phyloP scores from a whole-genome alignment of 2,797 vertebrate genomes.

The Heteromormyrus szaboi region DNA sequence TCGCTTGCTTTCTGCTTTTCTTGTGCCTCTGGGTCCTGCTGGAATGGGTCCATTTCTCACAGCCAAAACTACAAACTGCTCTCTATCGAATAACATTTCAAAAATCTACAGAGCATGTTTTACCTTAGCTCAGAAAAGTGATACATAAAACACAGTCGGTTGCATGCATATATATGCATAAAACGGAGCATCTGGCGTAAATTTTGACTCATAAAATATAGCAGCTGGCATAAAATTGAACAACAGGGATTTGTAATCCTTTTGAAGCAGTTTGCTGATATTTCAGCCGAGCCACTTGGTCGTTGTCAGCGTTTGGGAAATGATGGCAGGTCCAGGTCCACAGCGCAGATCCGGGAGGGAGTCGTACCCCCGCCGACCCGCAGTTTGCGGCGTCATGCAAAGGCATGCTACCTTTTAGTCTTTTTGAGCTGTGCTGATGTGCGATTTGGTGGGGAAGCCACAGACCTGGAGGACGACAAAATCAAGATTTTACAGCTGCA shows the following conservation, averaged over 20 bases:
- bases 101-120: not conserved
- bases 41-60: not conserved
- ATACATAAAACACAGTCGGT: not conserved
- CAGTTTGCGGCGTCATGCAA: not conserved
- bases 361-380: not conserved
- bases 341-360: not conserved
- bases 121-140: not conserved
- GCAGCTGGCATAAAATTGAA: not conserved
- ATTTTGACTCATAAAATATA: not conserved
- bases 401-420: too few relatives aligned
- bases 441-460: not conserved
- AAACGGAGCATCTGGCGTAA: not conserved
- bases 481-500: not conserved
- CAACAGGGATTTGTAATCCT: not conserved
- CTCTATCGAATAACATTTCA: constrained; percentile 5
- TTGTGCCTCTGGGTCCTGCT: not conserved
- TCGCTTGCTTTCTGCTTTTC: not conserved
- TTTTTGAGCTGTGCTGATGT: not conserved
- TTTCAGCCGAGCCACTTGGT: not conserved
- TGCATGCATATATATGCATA: not conserved
- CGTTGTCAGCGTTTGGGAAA: not conserved
- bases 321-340: not conserved
- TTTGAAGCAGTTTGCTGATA: not conserved
- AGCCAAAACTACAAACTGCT: not conserved
- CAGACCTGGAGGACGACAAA: not conserved